Evolutionary conservation across 1,140 invertebrate species (phyloP).

Genomic region (Cydia fagiglandana): DNA sequence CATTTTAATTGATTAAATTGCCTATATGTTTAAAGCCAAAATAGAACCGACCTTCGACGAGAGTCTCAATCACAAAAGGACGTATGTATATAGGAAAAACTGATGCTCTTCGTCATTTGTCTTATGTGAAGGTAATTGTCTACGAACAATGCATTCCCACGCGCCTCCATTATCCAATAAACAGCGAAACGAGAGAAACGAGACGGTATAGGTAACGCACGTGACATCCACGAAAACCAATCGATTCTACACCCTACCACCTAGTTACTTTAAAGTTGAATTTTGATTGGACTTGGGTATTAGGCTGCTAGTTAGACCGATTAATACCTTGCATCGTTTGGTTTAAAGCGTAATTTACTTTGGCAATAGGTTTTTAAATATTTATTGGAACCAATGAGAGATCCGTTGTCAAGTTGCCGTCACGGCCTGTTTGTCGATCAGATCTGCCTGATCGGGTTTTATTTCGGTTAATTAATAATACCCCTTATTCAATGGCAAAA

Average conservation of each 20-base stretch:
- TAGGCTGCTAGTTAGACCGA: neutral
- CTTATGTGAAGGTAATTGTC: neutral
- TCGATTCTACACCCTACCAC: neutral
- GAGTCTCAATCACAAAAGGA: neutral
- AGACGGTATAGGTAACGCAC: neutral
- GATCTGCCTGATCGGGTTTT: neutral
- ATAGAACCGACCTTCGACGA: neutral
- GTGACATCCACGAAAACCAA: neutral
- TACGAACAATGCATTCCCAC: constrained; percentile 3
- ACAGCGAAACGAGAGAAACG: neutral
- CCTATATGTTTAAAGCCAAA: neutral
- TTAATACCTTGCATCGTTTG: neutral
- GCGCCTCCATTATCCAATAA: constrained; percentile 8
- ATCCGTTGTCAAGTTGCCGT: neutral
- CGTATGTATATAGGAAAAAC: neutral
- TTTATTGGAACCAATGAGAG: neutral
- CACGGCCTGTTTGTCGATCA: constrained; percentile 9
- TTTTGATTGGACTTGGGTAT: neutral
- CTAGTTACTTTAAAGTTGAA: neutral
- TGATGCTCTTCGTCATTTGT: neutral
- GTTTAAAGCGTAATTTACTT: neutral
- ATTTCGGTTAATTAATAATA: neutral
- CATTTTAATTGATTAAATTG: neutral
- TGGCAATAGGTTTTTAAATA: neutral
- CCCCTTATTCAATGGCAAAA: too few species aligned